These are phyloP conservation scores for Sebastes aleutianus DNA, from an alignment of 2,797 vertebrate species.

Conservation along the genomic window DNA sequence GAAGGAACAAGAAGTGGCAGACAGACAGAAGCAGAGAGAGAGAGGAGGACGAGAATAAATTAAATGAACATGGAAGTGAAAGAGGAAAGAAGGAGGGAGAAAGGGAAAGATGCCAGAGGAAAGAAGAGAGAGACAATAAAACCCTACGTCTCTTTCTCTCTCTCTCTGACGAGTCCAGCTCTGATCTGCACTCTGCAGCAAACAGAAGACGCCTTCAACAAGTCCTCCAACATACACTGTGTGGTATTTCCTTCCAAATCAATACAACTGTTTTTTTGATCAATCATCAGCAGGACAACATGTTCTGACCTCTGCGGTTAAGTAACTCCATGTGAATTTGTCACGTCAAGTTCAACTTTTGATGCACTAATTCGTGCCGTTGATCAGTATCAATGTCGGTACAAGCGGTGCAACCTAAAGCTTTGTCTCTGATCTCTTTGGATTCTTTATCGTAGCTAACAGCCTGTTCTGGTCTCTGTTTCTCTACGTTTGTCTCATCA, in stretches of 20 bases:
- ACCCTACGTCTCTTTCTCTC: too few species aligned
- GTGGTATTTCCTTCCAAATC: too few species aligned
- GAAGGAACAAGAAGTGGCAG: slow-evolving; percentile 35
- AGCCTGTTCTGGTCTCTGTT: neutral
- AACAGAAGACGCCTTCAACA: too few species aligned
- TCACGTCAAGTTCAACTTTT: neutral
- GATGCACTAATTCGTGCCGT: neutral
- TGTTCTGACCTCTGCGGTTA: too few species aligned
- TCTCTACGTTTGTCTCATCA: slow-evolving; percentile 46
- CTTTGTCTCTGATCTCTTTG: neutral
- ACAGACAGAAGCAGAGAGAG: slow-evolving; percentile 9
- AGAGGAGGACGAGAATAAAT: slow-evolving; percentile 29
- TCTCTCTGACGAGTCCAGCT: too few species aligned
- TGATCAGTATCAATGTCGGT: neutral
- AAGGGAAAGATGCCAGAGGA: neutral
- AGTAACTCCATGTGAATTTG: too few species aligned
- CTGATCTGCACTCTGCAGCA: too few species aligned
- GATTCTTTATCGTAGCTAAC: neutral
- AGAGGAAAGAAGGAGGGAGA: neutral
- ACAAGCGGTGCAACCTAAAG: neutral
- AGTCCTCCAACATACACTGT: too few species aligned
- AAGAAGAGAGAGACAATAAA: neutral
- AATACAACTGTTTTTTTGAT: too few species aligned
- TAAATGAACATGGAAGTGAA: slow-evolving; percentile 23
- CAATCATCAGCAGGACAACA: too few species aligned